Evolutionary conservation across 2,888 invertebrate genomes (phyloP).

Genomic region (Lasioglossum marginatum): DNA sequence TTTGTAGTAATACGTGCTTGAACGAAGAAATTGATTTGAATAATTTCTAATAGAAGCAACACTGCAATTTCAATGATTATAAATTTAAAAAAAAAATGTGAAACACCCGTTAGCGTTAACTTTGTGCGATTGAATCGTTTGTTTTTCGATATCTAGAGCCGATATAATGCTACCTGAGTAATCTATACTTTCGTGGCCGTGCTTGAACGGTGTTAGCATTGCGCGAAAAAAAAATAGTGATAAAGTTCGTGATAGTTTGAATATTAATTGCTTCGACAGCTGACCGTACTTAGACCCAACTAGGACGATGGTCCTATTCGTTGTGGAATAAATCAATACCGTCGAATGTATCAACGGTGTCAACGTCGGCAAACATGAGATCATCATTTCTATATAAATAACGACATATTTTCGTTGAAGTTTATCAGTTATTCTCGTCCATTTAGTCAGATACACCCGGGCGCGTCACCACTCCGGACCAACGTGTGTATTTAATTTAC

Average conservation of each 20-base stretch:
- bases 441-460: constrained; percentile 18
- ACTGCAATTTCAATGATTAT: neutral
- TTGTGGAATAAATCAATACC: constrained; percentile 11
- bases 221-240: neutral
- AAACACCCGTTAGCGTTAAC: neutral
- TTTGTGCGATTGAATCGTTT: neutral
- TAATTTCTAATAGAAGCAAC: neutral
- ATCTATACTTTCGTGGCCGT: neutral
- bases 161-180: neutral
- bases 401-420: constrained; percentile 39
- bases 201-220: neutral
- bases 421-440: constrained; percentile 40
- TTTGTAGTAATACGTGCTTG: neutral
- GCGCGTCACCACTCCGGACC: neutral
- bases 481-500: constrained; percentile 20
- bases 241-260: neutral
- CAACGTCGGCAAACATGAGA: constrained; percentile 41
- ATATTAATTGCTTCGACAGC: constrained; percentile 2
- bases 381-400: constrained; percentile 52
- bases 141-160: neutral
- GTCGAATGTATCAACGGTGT: constrained; percentile 39
- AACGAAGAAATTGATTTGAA: neutral
- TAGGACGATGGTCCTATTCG: neutral
- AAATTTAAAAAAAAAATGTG: neutral
- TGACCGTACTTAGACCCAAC: neutral